phyloP scores from a whole-genome alignment of 2,888 invertebrate genomes.

The Heteromyza rotundicornis region DNA sequence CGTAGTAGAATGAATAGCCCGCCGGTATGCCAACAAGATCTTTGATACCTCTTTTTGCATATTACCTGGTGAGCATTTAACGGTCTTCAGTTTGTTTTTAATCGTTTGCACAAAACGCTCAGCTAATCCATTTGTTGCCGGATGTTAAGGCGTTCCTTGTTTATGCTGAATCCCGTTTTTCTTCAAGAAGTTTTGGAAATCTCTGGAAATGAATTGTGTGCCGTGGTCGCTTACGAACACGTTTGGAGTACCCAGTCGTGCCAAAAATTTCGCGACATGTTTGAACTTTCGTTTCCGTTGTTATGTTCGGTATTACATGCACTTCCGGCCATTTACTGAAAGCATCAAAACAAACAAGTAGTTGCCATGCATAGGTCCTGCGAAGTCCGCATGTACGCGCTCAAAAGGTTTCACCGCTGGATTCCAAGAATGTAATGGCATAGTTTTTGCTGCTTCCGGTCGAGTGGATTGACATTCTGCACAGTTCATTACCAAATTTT shows the following conservation, averaged over 20 bases:
- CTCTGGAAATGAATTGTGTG: conserved; percentile 25
- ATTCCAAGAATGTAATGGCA: conserved; percentile 21
- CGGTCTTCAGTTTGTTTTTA: too few species aligned
- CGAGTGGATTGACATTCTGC: conserved; percentile 26
- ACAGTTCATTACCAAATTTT: conserved; percentile 23
- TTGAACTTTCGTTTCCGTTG: conserved; percentile 26
- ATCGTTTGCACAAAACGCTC: too few species aligned
- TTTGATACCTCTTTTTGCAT: not conserved
- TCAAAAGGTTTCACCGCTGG: conserved; percentile 26
- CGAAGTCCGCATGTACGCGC: conserved; percentile 35
- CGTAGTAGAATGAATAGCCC: not conserved
- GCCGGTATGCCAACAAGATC: not conserved
- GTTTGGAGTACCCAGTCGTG: conserved; percentile 24
- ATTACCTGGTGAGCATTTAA: not conserved
- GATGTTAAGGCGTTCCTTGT: not conserved
- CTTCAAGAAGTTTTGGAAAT: conserved; percentile 28
- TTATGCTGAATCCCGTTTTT: conserved; percentile 19
- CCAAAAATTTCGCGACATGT: conserved; percentile 30
- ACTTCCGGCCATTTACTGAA: conserved; percentile 40
- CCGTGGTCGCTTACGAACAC: too few species aligned
- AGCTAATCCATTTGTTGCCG: too few species aligned
- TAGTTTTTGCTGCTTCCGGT: conserved; percentile 17
- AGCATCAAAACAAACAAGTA: conserved; percentile 31
- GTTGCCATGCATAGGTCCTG: conserved; percentile 27
- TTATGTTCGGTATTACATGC: conserved; percentile 30